phyloP scores from a whole-genome alignment of 2,888 invertebrate species.

The Ennomos fuscantarius region DNA sequence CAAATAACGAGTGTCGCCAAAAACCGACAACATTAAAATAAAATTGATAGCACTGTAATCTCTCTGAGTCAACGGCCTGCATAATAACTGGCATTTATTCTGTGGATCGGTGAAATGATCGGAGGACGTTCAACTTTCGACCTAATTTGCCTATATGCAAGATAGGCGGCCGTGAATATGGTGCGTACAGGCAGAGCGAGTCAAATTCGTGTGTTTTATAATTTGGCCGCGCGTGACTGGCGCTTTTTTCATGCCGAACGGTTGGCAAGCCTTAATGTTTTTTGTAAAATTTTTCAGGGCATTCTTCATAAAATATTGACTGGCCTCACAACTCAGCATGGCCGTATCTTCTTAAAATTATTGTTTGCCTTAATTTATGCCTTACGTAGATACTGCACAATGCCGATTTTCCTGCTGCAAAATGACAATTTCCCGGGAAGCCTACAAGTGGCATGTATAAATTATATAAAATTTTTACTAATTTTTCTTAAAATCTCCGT shows the following conservation, averaged over 20 bases:
- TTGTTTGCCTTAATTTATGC: too few species aligned
- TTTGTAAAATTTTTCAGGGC: not conserved
- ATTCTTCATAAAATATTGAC: too few species aligned
- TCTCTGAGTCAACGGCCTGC: slow-evolving; percentile 66
- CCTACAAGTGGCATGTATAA: too few species aligned
- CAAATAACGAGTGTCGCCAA: slow-evolving; percentile 51
- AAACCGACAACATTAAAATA: slow-evolving; percentile 44
- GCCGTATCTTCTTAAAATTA: too few species aligned
- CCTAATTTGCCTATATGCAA: slow-evolving; percentile 56
- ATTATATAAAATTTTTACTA: too few species aligned
- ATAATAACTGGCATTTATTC: slow-evolving; percentile 17
- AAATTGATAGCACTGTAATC: slow-evolving; percentile 69
- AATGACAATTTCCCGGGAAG: too few species aligned
- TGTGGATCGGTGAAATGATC: slow-evolving; percentile 58
- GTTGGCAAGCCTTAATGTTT: not conserved
- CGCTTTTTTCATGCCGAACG: slow-evolving; percentile 1
- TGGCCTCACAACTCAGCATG: too few species aligned
- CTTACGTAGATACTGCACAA: too few species aligned
- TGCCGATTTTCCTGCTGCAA: too few species aligned
- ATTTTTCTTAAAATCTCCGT: too few species aligned
- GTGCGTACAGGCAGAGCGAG: slow-evolving; percentile 15
- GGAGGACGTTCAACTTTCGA: slow-evolving; percentile 57
- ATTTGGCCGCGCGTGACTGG: slow-evolving; percentile 7
- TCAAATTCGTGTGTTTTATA: slow-evolving; percentile 8
- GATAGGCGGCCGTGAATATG: slow-evolving; percentile 22